Evolutionary conservation across 2,888 invertebrate species (phyloP).

Genomic region (Trichopria drosophilae): DNA sequence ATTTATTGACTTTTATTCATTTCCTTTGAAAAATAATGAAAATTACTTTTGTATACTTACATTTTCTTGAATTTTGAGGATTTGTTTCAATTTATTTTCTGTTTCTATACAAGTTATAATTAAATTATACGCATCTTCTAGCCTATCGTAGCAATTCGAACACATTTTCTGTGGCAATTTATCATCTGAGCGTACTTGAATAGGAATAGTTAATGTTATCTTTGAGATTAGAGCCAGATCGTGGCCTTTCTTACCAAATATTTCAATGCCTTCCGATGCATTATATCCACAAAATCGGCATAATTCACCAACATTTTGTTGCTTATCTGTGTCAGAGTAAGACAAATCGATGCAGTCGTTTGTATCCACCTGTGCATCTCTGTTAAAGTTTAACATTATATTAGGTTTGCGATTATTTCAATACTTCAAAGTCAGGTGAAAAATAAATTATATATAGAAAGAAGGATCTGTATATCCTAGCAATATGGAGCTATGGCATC

Average conservation of each 20-base stretch:
- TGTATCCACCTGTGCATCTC: constrained; percentile 21
- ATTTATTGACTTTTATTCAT: constrained; percentile 13
- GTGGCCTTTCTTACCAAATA: constrained; percentile 41
- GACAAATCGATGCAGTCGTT: constrained; percentile 25
- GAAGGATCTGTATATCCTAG: too few species aligned
- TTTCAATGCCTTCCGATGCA: constrained; percentile 38
- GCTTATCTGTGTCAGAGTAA: constrained; percentile 37
- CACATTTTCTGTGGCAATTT: constrained; percentile 44
- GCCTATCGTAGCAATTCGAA: constrained; percentile 40
- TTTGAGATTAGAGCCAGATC: constrained; percentile 44
- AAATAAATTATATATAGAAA: too few species aligned
- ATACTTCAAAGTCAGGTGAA: too few species aligned
- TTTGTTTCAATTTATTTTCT: constrained; percentile 42
- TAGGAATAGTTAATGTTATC: constrained; percentile 46
- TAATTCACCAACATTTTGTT: constrained; percentile 37
- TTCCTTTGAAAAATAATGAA: neutral
- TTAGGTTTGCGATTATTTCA: too few species aligned
- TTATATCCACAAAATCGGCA: constrained; percentile 46
- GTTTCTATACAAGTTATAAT: constrained; percentile 41
- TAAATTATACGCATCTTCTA: constrained; percentile 43
- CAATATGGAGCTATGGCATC: too few species aligned
- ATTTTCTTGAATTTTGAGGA: constrained; percentile 39
- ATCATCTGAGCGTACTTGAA: constrained; percentile 38
- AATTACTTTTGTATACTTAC: constrained; percentile 33
- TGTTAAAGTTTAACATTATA: too few species aligned